Conservation (phyloP, 2,113 vertebrate genomes). For the Tragelaphus strepsiceros region DNA sequence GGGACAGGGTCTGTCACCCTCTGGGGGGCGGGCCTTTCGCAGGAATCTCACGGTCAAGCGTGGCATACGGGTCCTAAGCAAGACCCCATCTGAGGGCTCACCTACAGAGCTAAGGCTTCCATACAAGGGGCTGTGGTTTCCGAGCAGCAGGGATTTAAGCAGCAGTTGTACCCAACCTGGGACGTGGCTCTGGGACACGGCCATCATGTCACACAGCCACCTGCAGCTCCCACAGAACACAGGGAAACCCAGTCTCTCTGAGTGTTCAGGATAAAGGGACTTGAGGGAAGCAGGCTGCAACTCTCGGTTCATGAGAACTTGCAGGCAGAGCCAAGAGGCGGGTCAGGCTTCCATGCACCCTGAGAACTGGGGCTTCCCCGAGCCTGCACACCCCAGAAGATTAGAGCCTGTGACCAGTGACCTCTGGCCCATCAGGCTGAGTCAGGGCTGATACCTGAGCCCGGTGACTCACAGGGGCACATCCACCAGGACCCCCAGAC, state of each 20-base stretch:
- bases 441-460: neutral
- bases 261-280: neutral
- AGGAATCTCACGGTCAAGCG: neutral
- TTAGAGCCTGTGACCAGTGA: rapidly evolving
- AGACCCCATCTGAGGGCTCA: neutral
- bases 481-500: neutral
- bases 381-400: neutral
- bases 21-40: neutral
- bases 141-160: neutral
- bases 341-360: neutral
- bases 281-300: neutral
- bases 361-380: neutral
- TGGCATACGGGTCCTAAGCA: neutral
- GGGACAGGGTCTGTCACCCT: neutral
- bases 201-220: neutral
- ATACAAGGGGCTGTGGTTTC: no score
- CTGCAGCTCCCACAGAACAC: neutral
- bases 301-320: neutral
- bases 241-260: neutral
- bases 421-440: neutral
- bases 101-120: neutral
- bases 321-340: neutral
- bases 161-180: neutral
- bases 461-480: neutral
- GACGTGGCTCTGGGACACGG: neutral